phyloP scores from a whole-genome alignment of 2,113 vertebrate genomes.

The Seriola rivoliana region DNA sequence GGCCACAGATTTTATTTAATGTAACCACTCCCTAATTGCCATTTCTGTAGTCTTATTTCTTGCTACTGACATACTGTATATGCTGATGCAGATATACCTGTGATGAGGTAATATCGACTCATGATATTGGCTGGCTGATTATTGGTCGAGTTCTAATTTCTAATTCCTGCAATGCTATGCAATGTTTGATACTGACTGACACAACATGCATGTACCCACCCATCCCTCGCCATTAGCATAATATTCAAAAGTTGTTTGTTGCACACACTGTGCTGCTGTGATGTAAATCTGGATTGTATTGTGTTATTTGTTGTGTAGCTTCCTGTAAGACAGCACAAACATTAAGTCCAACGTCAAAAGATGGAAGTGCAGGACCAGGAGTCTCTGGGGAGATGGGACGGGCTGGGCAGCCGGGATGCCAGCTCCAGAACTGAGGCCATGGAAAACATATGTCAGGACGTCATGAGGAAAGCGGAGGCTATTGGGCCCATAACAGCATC shows the following conservation, averaged over 20 bases:
- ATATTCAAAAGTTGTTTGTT: neutral
- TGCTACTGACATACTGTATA: neutral
- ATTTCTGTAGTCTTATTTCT: no score
- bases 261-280: neutral
- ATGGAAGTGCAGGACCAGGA: slow-evolving; percentile 91
- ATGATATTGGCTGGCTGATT: neutral
- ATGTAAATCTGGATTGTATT: neutral
- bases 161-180: neutral
- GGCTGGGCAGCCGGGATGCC: slow-evolving; percentile 89
- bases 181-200: neutral
- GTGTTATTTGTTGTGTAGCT: slow-evolving; percentile 47
- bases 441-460: slow-evolving; percentile 88
- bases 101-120: neutral
- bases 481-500: slow-evolving; percentile 71
- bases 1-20: neutral
- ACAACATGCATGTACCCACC: neutral
- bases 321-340: slow-evolving; percentile 63
- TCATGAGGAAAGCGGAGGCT: slow-evolving; percentile 86
- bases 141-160: neutral
- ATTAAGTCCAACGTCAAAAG: slow-evolving; percentile 43
- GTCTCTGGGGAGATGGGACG: slow-evolving; percentile 88
- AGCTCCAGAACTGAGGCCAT: slow-evolving; percentile 85
- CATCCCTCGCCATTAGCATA: no score
- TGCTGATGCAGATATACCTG: neutral
- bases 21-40: no score